Percentiles rank a stretch among this genome's conserved stretches.
phyloP scores from a whole-genome alignment of 1,140 invertebrate genomes.

The Dolichoris vasculosae region DNA sequence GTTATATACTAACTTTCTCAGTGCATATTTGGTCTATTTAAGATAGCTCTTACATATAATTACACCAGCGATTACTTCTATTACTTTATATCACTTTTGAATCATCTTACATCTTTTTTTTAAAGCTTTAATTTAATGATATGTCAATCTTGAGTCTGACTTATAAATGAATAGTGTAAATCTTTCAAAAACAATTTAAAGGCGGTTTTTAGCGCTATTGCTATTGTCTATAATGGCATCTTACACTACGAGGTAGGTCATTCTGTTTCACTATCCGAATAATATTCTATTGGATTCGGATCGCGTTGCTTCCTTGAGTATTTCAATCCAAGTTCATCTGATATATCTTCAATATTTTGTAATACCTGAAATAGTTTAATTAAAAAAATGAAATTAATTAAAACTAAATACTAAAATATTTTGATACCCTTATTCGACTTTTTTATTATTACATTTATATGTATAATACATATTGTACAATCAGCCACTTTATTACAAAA shows the following conservation, averaged over 20 bases:
- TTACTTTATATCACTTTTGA: background rate
- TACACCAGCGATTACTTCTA: background rate
- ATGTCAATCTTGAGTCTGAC: background rate
- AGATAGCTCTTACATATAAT: background rate
- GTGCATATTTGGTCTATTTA: conserved; percentile 21
- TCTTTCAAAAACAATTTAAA: conserved; percentile 10
- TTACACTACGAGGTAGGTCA: conserved; percentile 64
- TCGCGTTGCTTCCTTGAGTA: conserved; percentile 81
- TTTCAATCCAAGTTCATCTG: conserved; percentile 81
- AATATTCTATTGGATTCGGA: conserved; percentile 78
- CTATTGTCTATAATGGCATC: conserved; percentile 53
- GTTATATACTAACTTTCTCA: conserved; percentile 20
- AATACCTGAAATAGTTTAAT: conserved; percentile 74
- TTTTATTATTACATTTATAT: background rate
- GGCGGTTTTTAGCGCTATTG: conserved; percentile 23
- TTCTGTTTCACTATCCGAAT: conserved; percentile 71
- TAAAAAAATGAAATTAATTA: background rate
- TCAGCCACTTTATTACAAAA: background rate
- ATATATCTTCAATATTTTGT: conserved; percentile 81
- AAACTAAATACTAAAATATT: no score
- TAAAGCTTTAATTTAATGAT: conserved; percentile 37
- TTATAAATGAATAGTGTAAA: conserved; percentile 13
- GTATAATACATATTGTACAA: no score
- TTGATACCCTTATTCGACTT: background rate
- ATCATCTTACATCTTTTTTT: conserved; percentile 15